Conservation (phyloP, 2,797 vertebrate genomes). For the Amblyraja radiata region DNA sequence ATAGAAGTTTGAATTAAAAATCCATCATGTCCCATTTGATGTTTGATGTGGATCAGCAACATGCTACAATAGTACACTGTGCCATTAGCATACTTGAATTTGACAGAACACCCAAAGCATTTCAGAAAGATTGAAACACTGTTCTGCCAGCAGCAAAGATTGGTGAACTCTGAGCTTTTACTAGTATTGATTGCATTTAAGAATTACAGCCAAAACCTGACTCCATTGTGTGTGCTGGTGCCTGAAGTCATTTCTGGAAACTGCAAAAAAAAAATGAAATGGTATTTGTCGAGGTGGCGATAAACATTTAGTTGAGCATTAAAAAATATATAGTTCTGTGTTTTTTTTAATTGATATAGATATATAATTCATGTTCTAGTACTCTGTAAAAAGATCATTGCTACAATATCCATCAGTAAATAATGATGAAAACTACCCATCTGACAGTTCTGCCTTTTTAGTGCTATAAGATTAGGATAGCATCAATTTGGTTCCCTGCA, state of each 20-base stretch:
- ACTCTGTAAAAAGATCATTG: neutral
- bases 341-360: neutral
- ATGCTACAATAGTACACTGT: neutral
- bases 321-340: neutral
- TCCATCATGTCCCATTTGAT: neutral
- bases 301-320: neutral
- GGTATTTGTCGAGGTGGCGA: neutral
- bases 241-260: neutral
- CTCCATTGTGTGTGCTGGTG: neutral
- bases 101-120: neutral
- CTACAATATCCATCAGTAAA: neutral
- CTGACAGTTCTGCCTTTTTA: neutral
- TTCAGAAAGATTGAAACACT: neutral
- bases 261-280: neutral
- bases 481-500: neutral
- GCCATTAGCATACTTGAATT: neutral
- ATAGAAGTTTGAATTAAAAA: neutral
- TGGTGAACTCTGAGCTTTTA: neutral
- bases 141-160: neutral
- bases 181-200: conserved; percentile 3
- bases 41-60: neutral
- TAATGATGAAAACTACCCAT: neutral
- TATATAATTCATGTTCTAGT: neutral
- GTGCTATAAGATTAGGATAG: neutral
- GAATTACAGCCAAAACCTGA: neutral